phyloP scores from a whole-genome alignment of 2,113 vertebrate species.

The Grus americana region DNA sequence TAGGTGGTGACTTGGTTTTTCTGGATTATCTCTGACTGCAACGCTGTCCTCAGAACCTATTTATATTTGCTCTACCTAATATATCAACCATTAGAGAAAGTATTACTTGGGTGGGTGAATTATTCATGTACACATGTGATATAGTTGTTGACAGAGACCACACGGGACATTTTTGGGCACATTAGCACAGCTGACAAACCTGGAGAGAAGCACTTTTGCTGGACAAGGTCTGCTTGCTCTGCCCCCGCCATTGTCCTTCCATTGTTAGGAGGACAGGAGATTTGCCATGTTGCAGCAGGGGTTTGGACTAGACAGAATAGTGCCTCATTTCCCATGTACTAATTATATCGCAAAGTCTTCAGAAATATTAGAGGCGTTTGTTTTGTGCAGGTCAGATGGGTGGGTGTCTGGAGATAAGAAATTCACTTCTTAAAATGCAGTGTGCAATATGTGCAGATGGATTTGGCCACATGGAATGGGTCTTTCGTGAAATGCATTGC shows the following conservation, averaged over 20 bases:
- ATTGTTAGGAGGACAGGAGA: neutral
- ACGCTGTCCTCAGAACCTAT: slow-evolving; percentile 21
- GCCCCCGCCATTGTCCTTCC: neutral
- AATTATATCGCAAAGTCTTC: neutral
- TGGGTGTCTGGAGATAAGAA: neutral
- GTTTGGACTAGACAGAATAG: neutral
- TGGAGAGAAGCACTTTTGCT: neutral
- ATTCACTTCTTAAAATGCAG: neutral
- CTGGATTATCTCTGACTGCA: slow-evolving; percentile 29
- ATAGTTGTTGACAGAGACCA: neutral
- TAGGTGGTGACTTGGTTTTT: neutral
- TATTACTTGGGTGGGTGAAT: slow-evolving; percentile 12
- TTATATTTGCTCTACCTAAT: slow-evolving; percentile 53
- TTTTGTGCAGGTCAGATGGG: neutral
- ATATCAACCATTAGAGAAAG: slow-evolving; percentile 7
- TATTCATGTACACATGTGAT: neutral
- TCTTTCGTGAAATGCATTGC: neutral
- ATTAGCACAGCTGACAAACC: neutral
- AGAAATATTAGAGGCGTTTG: neutral
- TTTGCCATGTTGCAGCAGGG: neutral
- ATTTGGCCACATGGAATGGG: neutral
- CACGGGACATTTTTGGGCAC: slow-evolving; percentile 16
- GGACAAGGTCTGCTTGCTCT: neutral
- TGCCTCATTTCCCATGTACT: neutral
- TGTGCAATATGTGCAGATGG: neutral